Evolutionary conservation across 2,797 vertebrate genomes (phyloP).

Genomic region (Taeniopygia guttata): DNA sequence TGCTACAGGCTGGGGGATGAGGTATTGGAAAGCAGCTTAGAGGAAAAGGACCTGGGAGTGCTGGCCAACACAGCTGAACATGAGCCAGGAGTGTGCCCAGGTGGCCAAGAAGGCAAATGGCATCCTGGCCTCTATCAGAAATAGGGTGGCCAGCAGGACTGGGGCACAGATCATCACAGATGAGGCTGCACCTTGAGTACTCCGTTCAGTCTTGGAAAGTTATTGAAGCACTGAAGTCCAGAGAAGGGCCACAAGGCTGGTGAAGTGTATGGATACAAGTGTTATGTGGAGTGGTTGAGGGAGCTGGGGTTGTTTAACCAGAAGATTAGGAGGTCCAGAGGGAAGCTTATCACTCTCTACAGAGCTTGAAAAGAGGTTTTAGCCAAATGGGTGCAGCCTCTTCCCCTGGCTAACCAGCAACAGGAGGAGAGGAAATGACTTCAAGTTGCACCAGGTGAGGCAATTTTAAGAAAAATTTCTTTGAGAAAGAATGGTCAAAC

Average conservation of each 20-base stretch:
- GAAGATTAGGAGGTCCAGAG: not conserved
- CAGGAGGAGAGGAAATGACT: not conserved
- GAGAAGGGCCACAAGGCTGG: rapidly evolving
- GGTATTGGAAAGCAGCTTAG: not conserved
- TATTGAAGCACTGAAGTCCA: no score
- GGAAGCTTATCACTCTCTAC: rapidly evolving
- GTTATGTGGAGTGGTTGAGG: not conserved
- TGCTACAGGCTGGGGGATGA: not conserved
- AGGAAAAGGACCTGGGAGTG: not conserved
- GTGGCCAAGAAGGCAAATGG: not conserved
- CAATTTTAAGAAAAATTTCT: not conserved
- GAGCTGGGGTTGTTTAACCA: not conserved
- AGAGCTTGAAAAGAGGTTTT: not conserved
- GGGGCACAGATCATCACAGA: not conserved
- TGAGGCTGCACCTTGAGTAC: no score
- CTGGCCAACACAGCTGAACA: not conserved
- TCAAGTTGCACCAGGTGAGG: rapidly evolving
- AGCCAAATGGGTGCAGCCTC: not conserved
- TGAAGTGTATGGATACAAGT: not conserved
- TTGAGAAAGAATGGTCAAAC: not conserved
- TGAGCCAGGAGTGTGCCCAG: not conserved
- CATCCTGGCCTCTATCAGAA: not conserved
- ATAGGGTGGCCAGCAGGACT: not conserved
- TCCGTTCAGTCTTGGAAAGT: not conserved
- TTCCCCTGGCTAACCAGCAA: not conserved